Base-by-base conservation (phyloP, 2,113 vertebrate species). In the Epinephelus fuscoguttatus region DNA sequence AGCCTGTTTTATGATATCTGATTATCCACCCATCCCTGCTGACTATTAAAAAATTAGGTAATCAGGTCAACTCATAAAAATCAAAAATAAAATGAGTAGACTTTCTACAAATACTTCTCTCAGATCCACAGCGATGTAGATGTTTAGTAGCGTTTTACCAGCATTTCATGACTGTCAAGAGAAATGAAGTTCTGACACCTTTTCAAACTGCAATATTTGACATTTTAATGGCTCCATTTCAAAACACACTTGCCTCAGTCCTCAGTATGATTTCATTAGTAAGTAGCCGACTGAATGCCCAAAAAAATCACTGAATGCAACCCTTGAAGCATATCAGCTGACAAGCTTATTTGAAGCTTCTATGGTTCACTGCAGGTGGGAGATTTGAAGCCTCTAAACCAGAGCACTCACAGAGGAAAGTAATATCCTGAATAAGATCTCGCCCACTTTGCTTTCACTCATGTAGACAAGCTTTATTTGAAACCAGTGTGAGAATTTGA, bases 381-480 rank as follows among this genome's bases (percentile, higher is more conserved):
- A 69, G 61, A 81, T 81, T 71, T 55, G 4, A 71, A 75, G 25
- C 61, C 30, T 63, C 14, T 40, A 57, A 75, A 52, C 18, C 60
- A 8, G 76, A 69, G 52, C 37, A 60, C 70, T 80, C 47, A 4
- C 57, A 62, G 69, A 62, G 17, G 42, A 75, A 89, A 77, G 87
- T 78, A 89, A 89, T 77, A 85, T 82, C 85, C 83, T 84, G 74
- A 75, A 37, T 71, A 69, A 40, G 60, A 60, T 61, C 73, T 53
- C 52, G 2, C 55, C 27, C 21, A 53, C 76, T 45, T 71, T 50
- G 56, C 71, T 69, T 49, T 85, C 57, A 55, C 49, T 67, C 23
- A 19, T 23, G 23, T 49, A 49, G 76, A 56, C 49, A 60, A 2
- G 61, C 66, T 80, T 90, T 64, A 75, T 88, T 68, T 78, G 64